These are phyloP conservation scores for Drosophila eugracilis DNA, from an alignment of 1,140 invertebrate genomes.

Conservation along the genomic window DNA sequence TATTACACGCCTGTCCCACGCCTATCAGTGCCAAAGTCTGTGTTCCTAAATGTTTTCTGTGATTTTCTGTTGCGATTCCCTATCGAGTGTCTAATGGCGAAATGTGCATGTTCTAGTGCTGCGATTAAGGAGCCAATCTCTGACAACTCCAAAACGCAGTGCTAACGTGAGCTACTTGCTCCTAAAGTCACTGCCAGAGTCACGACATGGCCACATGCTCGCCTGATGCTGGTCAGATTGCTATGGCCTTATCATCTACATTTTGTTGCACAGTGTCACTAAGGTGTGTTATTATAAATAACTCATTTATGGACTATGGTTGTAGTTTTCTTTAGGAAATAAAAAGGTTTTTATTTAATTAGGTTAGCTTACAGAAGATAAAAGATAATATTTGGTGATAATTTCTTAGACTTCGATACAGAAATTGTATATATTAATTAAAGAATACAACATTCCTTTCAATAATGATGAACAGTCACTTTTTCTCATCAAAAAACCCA, in stretches of 20 bases:
- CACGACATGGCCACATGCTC: conserved; percentile 64
- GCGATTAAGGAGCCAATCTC: conserved; percentile 34
- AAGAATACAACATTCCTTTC: neutral
- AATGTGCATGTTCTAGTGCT: conserved; percentile 22
- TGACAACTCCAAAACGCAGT: conserved; percentile 5
- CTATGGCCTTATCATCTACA: conserved; percentile 40
- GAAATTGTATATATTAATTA: too few species aligned
- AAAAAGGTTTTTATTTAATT: too few species aligned
- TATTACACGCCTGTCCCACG: conserved; percentile 46
- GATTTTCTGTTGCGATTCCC: conserved; percentile 11
- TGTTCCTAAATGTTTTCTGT: conserved; percentile 45
- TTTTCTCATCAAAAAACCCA: neutral
- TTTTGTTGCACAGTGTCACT: conserved; percentile 16
- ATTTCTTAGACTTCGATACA: too few species aligned
- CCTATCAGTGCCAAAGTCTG: conserved; percentile 48
- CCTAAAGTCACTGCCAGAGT: conserved; percentile 35
- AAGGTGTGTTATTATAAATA: neutral
- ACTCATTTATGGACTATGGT: neutral
- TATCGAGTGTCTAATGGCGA: conserved; percentile 30
- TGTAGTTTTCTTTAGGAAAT: too few species aligned
- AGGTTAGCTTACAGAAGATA: too few species aligned
- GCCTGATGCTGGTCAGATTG: conserved; percentile 27
- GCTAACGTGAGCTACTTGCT: conserved; percentile 18
- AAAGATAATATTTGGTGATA: too few species aligned
- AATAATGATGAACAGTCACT: neutral